Percentiles rank a stretch among this genome's conserved stretches.
phyloP scores from a whole-genome alignment of 2,888 invertebrate genomes.

The Microplitis manilae region DNA sequence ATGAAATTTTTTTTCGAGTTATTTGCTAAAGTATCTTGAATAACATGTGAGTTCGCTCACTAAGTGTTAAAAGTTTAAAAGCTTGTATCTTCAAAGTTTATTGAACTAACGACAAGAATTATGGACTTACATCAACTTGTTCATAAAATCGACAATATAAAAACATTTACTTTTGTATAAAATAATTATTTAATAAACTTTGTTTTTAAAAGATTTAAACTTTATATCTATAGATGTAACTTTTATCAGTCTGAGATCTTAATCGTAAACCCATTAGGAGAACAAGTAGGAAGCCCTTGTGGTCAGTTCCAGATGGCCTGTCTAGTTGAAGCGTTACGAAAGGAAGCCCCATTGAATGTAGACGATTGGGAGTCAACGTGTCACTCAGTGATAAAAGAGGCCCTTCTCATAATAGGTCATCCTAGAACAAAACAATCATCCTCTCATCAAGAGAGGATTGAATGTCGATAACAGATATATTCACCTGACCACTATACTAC shows the following conservation, averaged over 20 bases:
- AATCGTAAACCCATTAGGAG: neutral
- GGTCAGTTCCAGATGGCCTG: constrained; percentile 19
- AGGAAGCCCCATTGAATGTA: constrained; percentile 7
- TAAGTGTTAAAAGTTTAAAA: neutral
- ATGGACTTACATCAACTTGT: neutral
- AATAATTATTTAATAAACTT: neutral
- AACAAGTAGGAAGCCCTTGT: neutral
- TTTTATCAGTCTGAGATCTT: neutral
- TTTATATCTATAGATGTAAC: neutral
- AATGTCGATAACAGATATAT: constrained; percentile 35
- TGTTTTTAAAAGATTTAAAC: neutral
- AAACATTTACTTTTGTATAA: neutral
- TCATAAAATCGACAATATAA: neutral
- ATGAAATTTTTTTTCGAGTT: neutral
- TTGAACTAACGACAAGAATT: neutral
- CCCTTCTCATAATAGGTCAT: constrained; percentile 8
- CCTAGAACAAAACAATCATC: constrained; percentile 33
- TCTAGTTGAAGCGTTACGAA: constrained; percentile 10
- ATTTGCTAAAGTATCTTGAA: neutral
- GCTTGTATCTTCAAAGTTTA: neutral
- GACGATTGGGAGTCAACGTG: constrained; percentile 24
- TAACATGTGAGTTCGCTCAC: neutral
- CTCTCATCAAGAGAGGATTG: constrained; percentile 22
- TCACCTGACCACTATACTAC: constrained; percentile 27
- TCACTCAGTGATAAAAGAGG: constrained; percentile 22